These are phyloP conservation scores for Semnornis frantzii DNA, from an alignment of 2,113 vertebrate genomes.

Conservation along the genomic window DNA sequence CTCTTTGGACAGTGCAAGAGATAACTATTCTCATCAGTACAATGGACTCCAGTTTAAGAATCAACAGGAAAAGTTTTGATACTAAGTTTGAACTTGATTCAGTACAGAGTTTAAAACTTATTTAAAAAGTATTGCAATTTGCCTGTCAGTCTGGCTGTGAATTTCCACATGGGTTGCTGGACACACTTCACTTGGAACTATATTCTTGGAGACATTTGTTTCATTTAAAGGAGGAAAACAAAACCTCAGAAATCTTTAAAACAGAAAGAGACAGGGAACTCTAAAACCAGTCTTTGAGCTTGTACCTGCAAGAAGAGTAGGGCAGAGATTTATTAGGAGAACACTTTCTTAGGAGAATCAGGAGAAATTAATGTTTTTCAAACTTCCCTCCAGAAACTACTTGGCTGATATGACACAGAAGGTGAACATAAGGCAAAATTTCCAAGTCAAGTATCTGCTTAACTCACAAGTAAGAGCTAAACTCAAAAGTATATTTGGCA, in stretches of 20 bases:
- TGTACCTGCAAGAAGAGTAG: not conserved
- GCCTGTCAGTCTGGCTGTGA: conserved; percentile 21
- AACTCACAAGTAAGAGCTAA: not conserved
- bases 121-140: not conserved
- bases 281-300: not conserved
- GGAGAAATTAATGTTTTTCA: not conserved
- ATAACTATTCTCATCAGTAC: not conserved
- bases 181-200: not conserved
- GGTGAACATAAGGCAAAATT: not conserved
- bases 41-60: not conserved
- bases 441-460: not conserved
- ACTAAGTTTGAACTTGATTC: conserved; percentile 14
- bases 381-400: not conserved
- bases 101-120: not conserved
- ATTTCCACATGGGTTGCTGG: conserved; percentile 32
- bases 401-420: not conserved
- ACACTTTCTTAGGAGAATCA: not conserved
- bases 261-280: not conserved
- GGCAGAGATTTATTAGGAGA: not conserved
- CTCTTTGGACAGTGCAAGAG: not conserved
- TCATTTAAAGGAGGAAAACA: not conserved
- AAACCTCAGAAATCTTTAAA: not conserved
- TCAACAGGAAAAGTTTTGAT: not conserved
- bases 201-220: not conserved
- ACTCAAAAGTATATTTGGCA: not conserved